A percentile compares a stretch with the other conserved stretches of the same genome.
Evolutionary conservation across 1,140 invertebrate genomes (phyloP).

Genomic region (Trachymyrmex cornetzi): DNA sequence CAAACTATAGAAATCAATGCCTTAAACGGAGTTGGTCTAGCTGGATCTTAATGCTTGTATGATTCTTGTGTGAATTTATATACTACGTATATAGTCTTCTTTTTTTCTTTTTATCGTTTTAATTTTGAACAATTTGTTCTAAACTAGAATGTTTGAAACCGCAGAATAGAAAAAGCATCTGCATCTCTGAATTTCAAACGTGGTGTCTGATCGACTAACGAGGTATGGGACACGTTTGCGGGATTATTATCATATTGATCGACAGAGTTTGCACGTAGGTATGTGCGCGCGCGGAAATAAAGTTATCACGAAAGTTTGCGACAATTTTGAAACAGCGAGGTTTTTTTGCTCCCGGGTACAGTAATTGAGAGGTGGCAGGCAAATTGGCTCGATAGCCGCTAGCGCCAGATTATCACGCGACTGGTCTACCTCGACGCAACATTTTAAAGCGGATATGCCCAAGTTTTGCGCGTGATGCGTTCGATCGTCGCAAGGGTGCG

Average conservation of each 20-base stretch:
- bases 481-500: not conserved
- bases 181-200: not conserved
- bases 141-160: not conserved
- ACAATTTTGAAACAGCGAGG: conserved; percentile 55
- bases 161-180: not conserved
- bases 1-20: no score
- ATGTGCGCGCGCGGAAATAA: not conserved
- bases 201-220: not conserved
- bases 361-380: conserved; percentile 42
- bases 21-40: no score
- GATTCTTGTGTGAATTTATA: no score
- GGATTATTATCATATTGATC: conserved; percentile 50
- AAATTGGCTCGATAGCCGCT: conserved; percentile 71
- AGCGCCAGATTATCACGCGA: conserved; percentile 67
- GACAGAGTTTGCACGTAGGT: no score
- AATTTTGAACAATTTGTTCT: conserved; percentile 34
- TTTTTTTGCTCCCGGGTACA: conserved; percentile 52
- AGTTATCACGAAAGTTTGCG: conserved; percentile 58
- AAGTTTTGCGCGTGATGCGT: conserved; percentile 11
- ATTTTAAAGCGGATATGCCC: conserved; percentile 71
- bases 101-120: not conserved
- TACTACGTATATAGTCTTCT: not conserved
- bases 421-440: conserved; percentile 48
- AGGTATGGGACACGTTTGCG: conserved; percentile 1
- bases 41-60: no score